Base-by-base conservation (phyloP, 2,797 vertebrate genomes). In the Nannoperca australis region DNA sequence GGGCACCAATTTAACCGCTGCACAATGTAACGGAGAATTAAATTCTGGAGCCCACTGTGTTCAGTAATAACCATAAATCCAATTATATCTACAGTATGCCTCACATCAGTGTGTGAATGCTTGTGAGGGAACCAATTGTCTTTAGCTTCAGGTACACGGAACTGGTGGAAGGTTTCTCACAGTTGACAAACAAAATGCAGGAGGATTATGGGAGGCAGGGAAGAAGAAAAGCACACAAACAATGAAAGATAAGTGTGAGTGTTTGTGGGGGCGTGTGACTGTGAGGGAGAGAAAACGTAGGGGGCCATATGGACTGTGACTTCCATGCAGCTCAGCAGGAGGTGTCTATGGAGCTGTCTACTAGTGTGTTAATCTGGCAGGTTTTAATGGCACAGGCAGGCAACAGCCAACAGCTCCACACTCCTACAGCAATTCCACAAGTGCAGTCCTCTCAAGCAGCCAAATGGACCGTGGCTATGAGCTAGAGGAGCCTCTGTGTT, bases 301-400 rank as follows among this genome's bases (percentile, higher is more conserved):
- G 73, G 53, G 70, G 70, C 55, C 78, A 73, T 84, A 86, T 81
- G 82, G 77, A 83, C 59, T 81, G 84, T 65, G 81, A 87, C 87
- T 86, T 85, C 64, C 18, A 0, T 47, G 50, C 66, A 78, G 68
- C 70, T 47, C 70, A 75, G 78, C 73, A 77, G 85, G 82, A 84
- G 58, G 79, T 78, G 77, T 84, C 83, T 66, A 49, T 27, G 55
- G 64, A 83, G 66, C 72, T 78, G 88, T 78, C 73, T 74, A 67
- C 61, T 76, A 68, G 82, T 68, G 83, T 32, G n/a, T 84, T 87
- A 66, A 87, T 91, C 83, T 87, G 81, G 78, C 83, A 88, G 76
- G 36, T 85, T 89, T 88, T 88, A 91, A 88, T 88, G 82, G 86
- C 50, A 61, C 58, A 82, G 73, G 61, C 79, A 83, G 78, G 79